phyloP scores from a whole-genome alignment of 53 echinoderm and acorn worm genomes.

The Henricia sp. region DNA sequence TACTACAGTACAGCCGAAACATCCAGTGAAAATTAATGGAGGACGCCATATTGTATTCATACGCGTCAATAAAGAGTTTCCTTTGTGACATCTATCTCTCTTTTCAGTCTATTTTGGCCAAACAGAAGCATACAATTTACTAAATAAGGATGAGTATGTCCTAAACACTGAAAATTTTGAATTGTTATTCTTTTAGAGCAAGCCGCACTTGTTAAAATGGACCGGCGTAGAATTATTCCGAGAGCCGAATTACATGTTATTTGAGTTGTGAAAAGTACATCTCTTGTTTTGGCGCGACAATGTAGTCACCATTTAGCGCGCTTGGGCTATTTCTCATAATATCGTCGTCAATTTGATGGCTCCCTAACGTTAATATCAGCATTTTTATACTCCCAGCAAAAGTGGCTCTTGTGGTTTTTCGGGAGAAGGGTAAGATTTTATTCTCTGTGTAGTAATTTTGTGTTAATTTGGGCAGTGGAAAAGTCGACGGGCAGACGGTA shows the following conservation, averaged over 20 bases:
- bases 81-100: slow-evolving; percentile 35
- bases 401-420: not conserved
- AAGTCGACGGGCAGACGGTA: too few species aligned
- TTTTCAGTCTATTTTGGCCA: not conserved
- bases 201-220: not conserved
- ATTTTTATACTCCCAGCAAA: slow-evolving; percentile 6
- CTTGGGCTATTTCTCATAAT: slow-evolving; percentile 34
- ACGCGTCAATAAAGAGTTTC: slow-evolving; percentile 51
- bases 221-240: slow-evolving; percentile 26
- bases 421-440: slow-evolving; percentile 20
- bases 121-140: not conserved
- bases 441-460: not conserved
- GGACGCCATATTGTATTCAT: slow-evolving; percentile 60
- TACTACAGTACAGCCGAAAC: not conserved
- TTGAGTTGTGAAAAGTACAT: slow-evolving; percentile 52
- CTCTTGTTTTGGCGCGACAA: slow-evolving; percentile 68
- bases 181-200: not conserved
- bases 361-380: not conserved
- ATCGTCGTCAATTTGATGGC: slow-evolving; percentile 33
- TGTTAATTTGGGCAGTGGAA: too few species aligned
- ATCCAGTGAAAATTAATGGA: slow-evolving; percentile 56
- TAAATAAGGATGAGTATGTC: not conserved
- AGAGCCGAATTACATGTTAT: slow-evolving; percentile 37
- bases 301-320: slow-evolving; percentile 49
- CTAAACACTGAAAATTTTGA: not conserved